Evolutionary conservation across 30 jellyfish, hydroid and myxozoan species (phyloP).

Genomic region (Aurelia aurita): DNA sequence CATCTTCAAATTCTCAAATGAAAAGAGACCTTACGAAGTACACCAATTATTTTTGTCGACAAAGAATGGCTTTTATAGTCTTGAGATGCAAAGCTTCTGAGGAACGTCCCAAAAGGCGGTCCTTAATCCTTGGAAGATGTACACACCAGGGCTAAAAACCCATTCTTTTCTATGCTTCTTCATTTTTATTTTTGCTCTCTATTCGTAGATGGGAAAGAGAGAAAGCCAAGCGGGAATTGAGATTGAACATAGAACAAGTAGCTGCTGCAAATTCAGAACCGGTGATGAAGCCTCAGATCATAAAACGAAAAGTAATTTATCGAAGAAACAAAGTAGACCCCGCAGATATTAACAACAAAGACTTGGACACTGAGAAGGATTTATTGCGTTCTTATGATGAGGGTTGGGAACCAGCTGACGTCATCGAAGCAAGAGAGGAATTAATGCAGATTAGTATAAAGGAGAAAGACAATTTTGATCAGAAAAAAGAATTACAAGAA

Average conservation of each 20-base stretch:
- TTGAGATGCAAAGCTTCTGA: too few species aligned
- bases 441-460: slow-evolving; percentile 56
- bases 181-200: too few species aligned
- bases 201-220: slow-evolving; percentile 95
- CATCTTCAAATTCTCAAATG: too few species aligned
- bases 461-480: slow-evolving; percentile 68
- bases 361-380: slow-evolving; percentile 63
- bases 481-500: slow-evolving; percentile 74
- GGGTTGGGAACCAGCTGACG: slow-evolving; percentile 99
- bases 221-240: slow-evolving; percentile 79
- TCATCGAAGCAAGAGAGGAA: slow-evolving; percentile 91
- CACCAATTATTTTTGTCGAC: too few species aligned
- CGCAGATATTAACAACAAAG: slow-evolving; percentile 51
- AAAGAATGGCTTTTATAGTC: too few species aligned
- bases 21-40: too few species aligned
- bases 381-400: slow-evolving; percentile 68
- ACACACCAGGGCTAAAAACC: too few species aligned
- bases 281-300: slow-evolving; percentile 35
- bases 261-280: slow-evolving; percentile 35
- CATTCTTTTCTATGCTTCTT: too few species aligned
- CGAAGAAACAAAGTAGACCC: slow-evolving; percentile 39
- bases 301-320: slow-evolving; percentile 23
- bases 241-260: slow-evolving; percentile 49
- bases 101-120: too few species aligned
- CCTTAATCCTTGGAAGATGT: too few species aligned